Base-by-base conservation (phyloP, 2,113 vertebrate species). In the Halichoerus grypus region DNA sequence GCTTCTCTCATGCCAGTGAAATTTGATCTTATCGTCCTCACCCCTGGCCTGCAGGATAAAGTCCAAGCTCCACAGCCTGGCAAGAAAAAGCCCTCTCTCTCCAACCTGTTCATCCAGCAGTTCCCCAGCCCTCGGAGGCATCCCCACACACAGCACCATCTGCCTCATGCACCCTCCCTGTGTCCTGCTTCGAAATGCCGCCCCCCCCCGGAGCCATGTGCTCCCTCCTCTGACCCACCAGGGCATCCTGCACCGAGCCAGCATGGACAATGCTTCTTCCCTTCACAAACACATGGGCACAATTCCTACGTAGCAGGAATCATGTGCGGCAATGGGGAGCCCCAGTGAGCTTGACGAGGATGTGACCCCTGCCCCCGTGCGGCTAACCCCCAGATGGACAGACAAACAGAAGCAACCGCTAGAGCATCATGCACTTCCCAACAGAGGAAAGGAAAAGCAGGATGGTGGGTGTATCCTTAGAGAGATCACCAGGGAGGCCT, bases 241-340 rank as follows among this genome's bases (percentile, higher is more conserved):
- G 84, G 65, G 55, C 4, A 1, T 39, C 55, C 65, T 7, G 31
- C 13, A 24, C 16, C 1, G 31, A 51, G 71, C 63, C 83, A 26
- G 26, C 36, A 7, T 55, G 8, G 31, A n/a, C 0, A 0, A 57
- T 0, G 26, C 7, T 8, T 57, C 8, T 22, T 1, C 55, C 9
- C 53, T 51, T 46, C 59, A 84, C 87, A 85, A 26, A 57, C 53
- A 81, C 1, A 19, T 0, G 33, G 69, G 33, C 85, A 42, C 5
- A 1, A 28, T 46, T 13, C 5, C 42, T 3, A 49, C 0, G 4
- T 6, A 9, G n/a, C 31, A 14, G 49, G 51, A 8, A 71, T 42
- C 5, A 0, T 1, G 33, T 22, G 36, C 0, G 3, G 77, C 65
- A 36, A 24, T 1, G 9, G n/a, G n/a, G 57, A 81, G 3, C 28